phyloP scores from a whole-genome alignment of 2,888 invertebrate genomes.

The Microctonus brassicae region DNA sequence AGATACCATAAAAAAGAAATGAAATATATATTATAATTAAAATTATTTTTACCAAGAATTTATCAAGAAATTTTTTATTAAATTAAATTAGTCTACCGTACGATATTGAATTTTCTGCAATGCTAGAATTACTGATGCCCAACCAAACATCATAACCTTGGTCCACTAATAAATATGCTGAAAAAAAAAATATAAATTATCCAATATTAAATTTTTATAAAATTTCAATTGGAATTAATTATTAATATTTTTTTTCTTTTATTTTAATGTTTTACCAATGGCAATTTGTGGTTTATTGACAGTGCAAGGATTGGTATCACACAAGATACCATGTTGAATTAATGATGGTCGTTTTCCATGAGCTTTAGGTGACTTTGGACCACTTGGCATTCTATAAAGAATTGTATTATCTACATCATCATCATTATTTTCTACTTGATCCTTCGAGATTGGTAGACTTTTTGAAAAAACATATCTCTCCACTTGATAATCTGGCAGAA shows the following conservation, averaged over 20 bases:
- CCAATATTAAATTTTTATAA: too few species aligned
- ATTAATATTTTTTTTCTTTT: background rate
- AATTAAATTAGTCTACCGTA: slow-evolving; percentile 35
- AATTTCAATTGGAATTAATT: background rate
- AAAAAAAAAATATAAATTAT: slow-evolving; percentile 32
- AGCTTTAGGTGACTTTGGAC: slow-evolving; percentile 54
- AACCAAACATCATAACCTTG: slow-evolving; percentile 61
- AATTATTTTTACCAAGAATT: background rate
- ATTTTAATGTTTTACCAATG: slow-evolving; percentile 22
- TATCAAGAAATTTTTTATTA: background rate
- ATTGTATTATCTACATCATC: slow-evolving; percentile 43
- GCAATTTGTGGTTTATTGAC: slow-evolving; percentile 57
- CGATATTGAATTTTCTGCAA: slow-evolving; percentile 51
- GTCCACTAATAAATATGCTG: slow-evolving; percentile 60
- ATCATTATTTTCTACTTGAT: slow-evolving; percentile 35
- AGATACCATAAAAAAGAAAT: background rate
- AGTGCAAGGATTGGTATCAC: slow-evolving; percentile 53
- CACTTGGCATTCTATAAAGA: slow-evolving; percentile 54
- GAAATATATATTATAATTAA: background rate
- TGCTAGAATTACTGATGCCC: slow-evolving; percentile 54
- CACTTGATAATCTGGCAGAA: slow-evolving; percentile 56
- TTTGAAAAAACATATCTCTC: slow-evolving; percentile 55
- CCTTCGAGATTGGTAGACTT: slow-evolving; percentile 42
- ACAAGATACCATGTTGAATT: slow-evolving; percentile 57
- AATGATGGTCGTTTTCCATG: slow-evolving; percentile 53